These are phyloP conservation scores for Polyodon spathula DNA, from an alignment of 2,113 vertebrate genomes.

Conservation along the genomic window DNA sequence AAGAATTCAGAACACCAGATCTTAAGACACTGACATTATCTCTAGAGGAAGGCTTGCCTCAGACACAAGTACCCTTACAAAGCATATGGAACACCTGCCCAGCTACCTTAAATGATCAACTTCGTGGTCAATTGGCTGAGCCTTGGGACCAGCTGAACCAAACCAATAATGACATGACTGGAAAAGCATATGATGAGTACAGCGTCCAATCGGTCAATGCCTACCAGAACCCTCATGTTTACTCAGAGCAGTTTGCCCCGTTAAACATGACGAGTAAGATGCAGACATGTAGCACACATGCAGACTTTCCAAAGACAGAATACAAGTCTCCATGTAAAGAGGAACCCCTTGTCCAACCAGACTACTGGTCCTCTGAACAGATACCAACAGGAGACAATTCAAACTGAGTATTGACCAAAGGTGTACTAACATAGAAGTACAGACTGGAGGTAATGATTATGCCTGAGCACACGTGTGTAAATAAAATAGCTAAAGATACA, in stretches of 20 bases:
- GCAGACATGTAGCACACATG: slow-evolving; percentile 24
- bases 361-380: slow-evolving; percentile 8
- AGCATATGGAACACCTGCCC: slow-evolving; percentile 38
- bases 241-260: slow-evolving; percentile 31
- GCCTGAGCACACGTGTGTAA: no score
- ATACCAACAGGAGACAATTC: slow-evolving; percentile 22
- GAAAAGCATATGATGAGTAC: slow-evolving; percentile 26
- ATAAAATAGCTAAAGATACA: no score
- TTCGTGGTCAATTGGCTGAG: slow-evolving; percentile 20
- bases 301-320: slow-evolving; percentile 37
- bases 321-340: slow-evolving; percentile 43
- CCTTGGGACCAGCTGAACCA: slow-evolving; percentile 27
- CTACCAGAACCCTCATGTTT: slow-evolving; percentile 26
- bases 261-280: slow-evolving; percentile 27
- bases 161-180: slow-evolving; percentile 6
- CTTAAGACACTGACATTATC: slow-evolving; percentile 32
- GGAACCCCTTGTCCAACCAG: slow-evolving; percentile 38
- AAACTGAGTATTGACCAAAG: not conserved
- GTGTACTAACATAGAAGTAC: not conserved
- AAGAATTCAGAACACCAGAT: slow-evolving; percentile 29
- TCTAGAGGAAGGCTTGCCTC: slow-evolving; percentile 20
- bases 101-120: slow-evolving; percentile 17
- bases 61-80: slow-evolving; percentile 33
- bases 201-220: slow-evolving; percentile 20
- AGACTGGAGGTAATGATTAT: not conserved